Conservation (phyloP, 2,888 invertebrate species). For the Melipona bicolor region DNA sequence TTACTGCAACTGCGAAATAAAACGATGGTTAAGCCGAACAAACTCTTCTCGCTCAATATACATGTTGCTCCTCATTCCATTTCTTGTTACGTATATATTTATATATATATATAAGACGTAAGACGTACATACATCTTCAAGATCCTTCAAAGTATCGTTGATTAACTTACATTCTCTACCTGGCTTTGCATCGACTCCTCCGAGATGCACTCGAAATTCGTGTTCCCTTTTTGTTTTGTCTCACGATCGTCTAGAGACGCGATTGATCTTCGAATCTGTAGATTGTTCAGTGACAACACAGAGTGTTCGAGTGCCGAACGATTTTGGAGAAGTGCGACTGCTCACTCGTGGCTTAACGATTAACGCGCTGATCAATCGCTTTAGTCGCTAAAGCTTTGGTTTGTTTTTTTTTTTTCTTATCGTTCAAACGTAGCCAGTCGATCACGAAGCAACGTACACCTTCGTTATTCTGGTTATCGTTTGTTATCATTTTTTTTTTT, state of each 20-base stretch:
- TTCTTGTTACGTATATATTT: constrained; percentile 6
- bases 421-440: not conserved
- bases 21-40: constrained; percentile 57
- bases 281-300: not conserved
- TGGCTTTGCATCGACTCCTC: constrained; percentile 48
- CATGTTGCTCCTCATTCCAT: constrained; percentile 39
- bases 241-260: constrained; percentile 10
- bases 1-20: constrained; percentile 58
- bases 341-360: constrained; percentile 34
- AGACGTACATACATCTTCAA: constrained; percentile 27
- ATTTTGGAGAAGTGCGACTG: constrained; percentile 37
- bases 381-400: constrained; percentile 11
- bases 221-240: constrained; percentile 1
- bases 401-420: not conserved
- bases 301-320: constrained; percentile 10
- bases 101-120: not conserved
- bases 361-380: constrained; percentile 13
- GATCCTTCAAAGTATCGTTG: constrained; percentile 38
- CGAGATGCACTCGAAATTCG: constrained; percentile 27
- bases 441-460: not conserved
- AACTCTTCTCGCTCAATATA: constrained; percentile 56
- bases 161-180: constrained; percentile 46
- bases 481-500: not conserved
- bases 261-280: constrained; percentile 12
- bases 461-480: not conserved